phyloP scores from a whole-genome alignment of 2,797 vertebrate genomes.

The Masticophis lateralis region DNA sequence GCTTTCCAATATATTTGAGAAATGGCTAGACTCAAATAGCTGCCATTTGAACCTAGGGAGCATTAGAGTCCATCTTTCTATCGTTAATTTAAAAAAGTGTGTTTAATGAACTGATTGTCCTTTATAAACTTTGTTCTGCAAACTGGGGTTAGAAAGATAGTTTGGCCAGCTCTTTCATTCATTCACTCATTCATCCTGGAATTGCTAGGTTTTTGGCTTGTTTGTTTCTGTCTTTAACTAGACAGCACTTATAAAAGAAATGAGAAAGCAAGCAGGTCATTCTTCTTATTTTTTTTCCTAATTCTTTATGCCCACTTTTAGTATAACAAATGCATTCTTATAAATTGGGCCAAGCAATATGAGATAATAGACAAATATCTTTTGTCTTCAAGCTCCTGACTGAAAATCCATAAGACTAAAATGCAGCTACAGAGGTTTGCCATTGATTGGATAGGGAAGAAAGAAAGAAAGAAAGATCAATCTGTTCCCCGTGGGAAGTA shows the following conservation, averaged over 20 bases:
- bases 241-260: not conserved
- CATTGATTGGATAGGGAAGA: not conserved
- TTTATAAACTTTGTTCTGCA: constrained; percentile 14
- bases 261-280: not conserved
- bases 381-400: not conserved
- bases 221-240: constrained; percentile 27
- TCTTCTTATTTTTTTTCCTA: not conserved
- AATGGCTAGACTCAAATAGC: not conserved
- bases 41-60: constrained; percentile 19
- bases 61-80: not conserved
- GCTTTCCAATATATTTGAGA: constrained; percentile 2
- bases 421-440: not conserved
- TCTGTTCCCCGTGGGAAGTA: not conserved
- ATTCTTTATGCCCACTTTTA: not conserved
- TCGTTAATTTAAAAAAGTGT: constrained; percentile 10
- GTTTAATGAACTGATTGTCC: constrained; percentile 30
- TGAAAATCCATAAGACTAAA: not conserved
- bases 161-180: not conserved
- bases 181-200: constrained; percentile 4
- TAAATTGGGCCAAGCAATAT: not conserved
- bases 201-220: constrained; percentile 1
- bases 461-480: not conserved
- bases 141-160: constrained; percentile 1
- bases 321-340: not conserved
- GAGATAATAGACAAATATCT: not conserved